Percentiles rank a stretch among this genome's conserved stretches.
Evolutionary conservation across 2,113 vertebrate genomes (phyloP).

Genomic region (Dromas ardeola): DNA sequence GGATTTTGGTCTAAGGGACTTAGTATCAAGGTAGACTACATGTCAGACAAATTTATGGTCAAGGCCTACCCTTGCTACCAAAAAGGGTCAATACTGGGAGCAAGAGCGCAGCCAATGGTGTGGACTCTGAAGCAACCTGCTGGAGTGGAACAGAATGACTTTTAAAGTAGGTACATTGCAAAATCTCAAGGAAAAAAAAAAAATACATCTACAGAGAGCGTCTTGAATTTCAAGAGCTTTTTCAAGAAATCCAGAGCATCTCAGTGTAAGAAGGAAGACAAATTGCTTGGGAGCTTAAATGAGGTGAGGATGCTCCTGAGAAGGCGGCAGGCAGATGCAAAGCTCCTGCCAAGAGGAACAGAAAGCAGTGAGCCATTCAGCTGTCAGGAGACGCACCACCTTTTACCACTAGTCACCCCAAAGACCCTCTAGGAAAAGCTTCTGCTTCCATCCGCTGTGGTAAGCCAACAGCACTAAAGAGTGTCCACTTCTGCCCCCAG

Average conservation of each 20-base stretch:
- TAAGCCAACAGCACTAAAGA: neutral
- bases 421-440: neutral
- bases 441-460: neutral
- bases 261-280: neutral
- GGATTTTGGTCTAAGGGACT: neutral
- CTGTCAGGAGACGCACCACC: neutral
- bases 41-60: neutral
- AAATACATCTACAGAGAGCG: neutral
- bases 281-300: neutral
- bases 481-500: neutral
- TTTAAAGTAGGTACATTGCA: neutral
- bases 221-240: neutral
- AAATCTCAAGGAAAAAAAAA: neutral
- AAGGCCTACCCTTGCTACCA: neutral
- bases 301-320: neutral
- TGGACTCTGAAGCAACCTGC: neutral
- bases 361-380: neutral
- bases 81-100: neutral
- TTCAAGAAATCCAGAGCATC: neutral
- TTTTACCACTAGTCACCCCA: neutral
- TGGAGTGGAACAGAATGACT: neutral
- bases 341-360: neutral
- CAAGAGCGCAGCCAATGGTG: neutral
- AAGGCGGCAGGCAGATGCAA: neutral
- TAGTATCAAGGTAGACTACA: neutral